These are phyloP conservation scores for Oedothorax gibbosus DNA, from an alignment of 1,140 invertebrate genomes.

Conservation along the genomic window DNA sequence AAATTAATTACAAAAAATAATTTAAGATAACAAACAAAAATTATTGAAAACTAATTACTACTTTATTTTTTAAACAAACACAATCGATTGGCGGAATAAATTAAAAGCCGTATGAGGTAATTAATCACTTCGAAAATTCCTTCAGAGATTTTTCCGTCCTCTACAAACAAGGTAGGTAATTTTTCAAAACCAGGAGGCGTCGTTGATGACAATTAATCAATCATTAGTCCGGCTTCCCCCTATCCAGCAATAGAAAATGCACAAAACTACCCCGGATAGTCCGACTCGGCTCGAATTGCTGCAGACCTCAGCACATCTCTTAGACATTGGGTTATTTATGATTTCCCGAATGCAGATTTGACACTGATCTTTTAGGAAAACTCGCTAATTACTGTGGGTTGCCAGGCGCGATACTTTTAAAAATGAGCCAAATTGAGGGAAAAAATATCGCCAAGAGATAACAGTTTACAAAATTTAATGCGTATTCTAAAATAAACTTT, in stretches of 20 bases:
- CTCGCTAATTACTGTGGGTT: constrained; percentile 50
- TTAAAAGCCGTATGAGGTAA: no score
- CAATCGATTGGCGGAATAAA: no score
- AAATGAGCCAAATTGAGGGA: no score
- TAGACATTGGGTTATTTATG: constrained; percentile 54
- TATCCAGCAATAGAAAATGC: constrained; percentile 11
- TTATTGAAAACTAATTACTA: no score
- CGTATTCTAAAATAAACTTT: no score
- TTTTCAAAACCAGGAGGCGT: constrained; percentile 30
- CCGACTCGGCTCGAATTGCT: constrained; percentile 36
- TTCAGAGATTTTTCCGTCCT: no score
- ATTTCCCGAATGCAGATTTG: constrained; percentile 53
- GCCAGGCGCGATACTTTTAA: neutral
- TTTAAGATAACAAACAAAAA: no score
- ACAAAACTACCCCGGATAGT: constrained; percentile 28
- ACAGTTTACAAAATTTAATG: no score
- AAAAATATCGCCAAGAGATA: no score
- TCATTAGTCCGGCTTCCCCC: constrained; percentile 13
- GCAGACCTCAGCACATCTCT: constrained; percentile 13
- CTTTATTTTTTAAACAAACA: no score
- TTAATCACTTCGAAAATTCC: no score
- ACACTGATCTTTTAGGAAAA: constrained; percentile 44
- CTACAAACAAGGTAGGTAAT: neutral
- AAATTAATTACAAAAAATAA: no score
- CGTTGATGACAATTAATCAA: constrained; percentile 29